Evolutionary conservation across 2,797 vertebrate genomes (phyloP), one percentile per base, ranked within the genome.

Genomic region (Periophthalmus magnuspinnatus): DNA sequence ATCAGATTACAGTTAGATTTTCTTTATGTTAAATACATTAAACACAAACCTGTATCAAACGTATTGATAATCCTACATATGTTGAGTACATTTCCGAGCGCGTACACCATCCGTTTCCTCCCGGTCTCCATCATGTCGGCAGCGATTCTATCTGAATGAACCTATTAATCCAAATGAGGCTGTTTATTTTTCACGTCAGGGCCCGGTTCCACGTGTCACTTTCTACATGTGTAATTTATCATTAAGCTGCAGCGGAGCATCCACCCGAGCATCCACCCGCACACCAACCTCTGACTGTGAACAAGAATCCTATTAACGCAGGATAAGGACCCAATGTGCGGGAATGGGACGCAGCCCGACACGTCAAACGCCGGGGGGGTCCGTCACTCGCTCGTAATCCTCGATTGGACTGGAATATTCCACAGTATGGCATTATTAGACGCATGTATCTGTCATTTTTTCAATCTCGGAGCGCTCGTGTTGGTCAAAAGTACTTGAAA

Each of bases 241-340:
- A 83, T 86, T 75, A 86, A 80, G 50, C 71, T 74, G 78, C 81
- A 74, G 78, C 10, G 4, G 68, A 73, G 77, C 85, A 67, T 80
- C 76, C 62, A 78, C 71, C 65, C 52, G 68, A 72, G 74, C 79
- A 77, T n/a, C n/a, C n/a, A n/a, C n/a, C n/a, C n/a, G n/a, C n/a
- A n/a, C n/a, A n/a, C 72, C 77, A 81, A 85, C 77, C 80, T 79
- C 69, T 77, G 75, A 82, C 78, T 85, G 77, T 58, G 81, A 84
- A 84, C 83, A 88, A 81, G 84, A 86, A 85, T 80, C 61, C 68
- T 70, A 88, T 83, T 81, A 89, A 84, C 75, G 80, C 16, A n/a
- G 52, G 70, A 85, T 81, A 71, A 77, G 76, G 77, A 77, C 74
- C 68, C 74, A 70, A 67, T 21, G 76, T 77, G 75, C 66, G 55